Evolutionary conservation across 2,797 vertebrate species (phyloP).

Genomic region (Lerista edwardsae): DNA sequence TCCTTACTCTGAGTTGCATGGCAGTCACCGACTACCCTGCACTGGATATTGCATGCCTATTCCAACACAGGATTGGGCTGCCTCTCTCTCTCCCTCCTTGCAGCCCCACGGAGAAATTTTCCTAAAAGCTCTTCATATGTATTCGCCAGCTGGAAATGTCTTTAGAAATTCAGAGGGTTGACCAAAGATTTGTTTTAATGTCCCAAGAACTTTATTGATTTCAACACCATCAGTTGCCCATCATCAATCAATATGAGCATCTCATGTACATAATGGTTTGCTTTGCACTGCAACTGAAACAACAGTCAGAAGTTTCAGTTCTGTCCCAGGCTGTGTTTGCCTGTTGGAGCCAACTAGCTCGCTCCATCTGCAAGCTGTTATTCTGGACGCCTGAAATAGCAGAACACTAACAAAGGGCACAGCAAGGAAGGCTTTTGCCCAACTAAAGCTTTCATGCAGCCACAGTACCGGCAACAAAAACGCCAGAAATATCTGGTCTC

Average conservation of each 20-base stretch:
- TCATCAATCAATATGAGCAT: neutral
- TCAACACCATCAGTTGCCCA: neutral
- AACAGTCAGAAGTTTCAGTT: neutral
- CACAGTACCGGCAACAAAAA: neutral
- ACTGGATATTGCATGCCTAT: no score
- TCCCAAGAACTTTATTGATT: neutral
- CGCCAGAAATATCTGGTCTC: neutral
- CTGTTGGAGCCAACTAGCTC: neutral
- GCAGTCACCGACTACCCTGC: no score
- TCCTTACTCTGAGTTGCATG: no score
- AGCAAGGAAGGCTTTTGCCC: neutral
- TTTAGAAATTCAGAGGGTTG: neutral
- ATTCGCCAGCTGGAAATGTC: neutral
- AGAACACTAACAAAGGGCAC: neutral
- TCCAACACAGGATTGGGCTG: no score
- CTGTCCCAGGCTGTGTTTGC: neutral
- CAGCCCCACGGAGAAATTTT: neutral
- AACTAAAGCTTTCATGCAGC: neutral
- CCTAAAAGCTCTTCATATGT: neutral
- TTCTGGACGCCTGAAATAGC: neutral
- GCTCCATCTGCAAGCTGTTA: neutral
- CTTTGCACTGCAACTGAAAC: neutral
- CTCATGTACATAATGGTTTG: neutral
- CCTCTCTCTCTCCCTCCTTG: no score
- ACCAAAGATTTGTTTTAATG: neutral